Conservation (phyloP, 2,888 invertebrate genomes). For the Apantesis nais region DNA sequence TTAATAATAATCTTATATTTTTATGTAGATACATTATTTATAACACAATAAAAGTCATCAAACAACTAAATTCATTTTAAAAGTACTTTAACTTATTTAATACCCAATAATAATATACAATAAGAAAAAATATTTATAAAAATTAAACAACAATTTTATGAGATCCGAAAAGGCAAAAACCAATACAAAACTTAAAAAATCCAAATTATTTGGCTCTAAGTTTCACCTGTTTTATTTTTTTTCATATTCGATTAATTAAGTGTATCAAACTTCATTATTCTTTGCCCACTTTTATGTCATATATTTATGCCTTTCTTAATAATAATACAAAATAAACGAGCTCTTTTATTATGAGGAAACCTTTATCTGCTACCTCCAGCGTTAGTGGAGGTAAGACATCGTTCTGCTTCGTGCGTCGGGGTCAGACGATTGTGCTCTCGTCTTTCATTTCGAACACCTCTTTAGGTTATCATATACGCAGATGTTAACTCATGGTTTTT, state of each 20-base stretch:
- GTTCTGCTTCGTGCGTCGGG: no score
- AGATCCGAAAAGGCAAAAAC: background rate
- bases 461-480: no score
- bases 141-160: background rate
- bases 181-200: background rate
- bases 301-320: no score
- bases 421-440: no score
- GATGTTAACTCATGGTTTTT: no score
- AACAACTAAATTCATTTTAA: background rate
- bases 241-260: background rate
- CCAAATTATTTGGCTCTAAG: background rate
- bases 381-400: no score
- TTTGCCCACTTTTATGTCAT: no score
- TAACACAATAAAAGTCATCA: background rate
- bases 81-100: background rate
- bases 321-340: no score
- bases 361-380: no score
- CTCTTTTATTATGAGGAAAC: no score
- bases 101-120: background rate
- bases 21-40: background rate
- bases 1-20: background rate
- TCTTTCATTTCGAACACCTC: background rate
- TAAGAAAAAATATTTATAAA: background rate
- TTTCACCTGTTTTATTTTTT: background rate
- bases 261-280: no score